These are phyloP conservation scores for Melinaea menophilus DNA, from an alignment of 2,888 invertebrate species.

Conservation along the genomic window DNA sequence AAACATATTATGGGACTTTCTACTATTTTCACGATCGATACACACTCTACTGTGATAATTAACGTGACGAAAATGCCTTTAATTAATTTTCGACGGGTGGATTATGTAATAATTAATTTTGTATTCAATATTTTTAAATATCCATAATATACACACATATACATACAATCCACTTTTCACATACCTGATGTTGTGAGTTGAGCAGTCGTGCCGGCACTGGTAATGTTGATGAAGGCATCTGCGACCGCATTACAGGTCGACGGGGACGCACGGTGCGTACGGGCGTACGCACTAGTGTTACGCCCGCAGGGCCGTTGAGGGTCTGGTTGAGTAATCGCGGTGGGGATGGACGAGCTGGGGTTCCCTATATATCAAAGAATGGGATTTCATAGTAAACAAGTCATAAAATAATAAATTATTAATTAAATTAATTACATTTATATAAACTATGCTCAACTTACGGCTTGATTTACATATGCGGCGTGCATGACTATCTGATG, in stretches of 20 bases:
- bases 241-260: slow-evolving; percentile 44
- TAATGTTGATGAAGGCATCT: slow-evolving; percentile 34
- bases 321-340: slow-evolving; percentile 62
- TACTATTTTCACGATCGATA: no score
- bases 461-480: slow-evolving; percentile 67
- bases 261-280: slow-evolving; percentile 44
- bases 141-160: no score
- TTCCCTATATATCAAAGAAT: slow-evolving; percentile 41
- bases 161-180: not conserved
- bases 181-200: slow-evolving; percentile 42
- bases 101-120: no score
- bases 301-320: slow-evolving; percentile 42
- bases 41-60: no score
- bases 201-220: slow-evolving; percentile 37
- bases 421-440: slow-evolving; percentile 3
- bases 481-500: slow-evolving; percentile 71
- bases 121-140: no score
- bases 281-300: slow-evolving; percentile 57
- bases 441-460: slow-evolving; percentile 37
- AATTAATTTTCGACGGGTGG: no score
- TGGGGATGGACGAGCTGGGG: slow-evolving; percentile 46
- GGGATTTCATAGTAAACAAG: not conserved
- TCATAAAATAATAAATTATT: not conserved
- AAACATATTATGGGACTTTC: no score
- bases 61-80: no score